Conservation (phyloP, 2,797 vertebrate genomes). For the Rhynchonycteris naso region DNA sequence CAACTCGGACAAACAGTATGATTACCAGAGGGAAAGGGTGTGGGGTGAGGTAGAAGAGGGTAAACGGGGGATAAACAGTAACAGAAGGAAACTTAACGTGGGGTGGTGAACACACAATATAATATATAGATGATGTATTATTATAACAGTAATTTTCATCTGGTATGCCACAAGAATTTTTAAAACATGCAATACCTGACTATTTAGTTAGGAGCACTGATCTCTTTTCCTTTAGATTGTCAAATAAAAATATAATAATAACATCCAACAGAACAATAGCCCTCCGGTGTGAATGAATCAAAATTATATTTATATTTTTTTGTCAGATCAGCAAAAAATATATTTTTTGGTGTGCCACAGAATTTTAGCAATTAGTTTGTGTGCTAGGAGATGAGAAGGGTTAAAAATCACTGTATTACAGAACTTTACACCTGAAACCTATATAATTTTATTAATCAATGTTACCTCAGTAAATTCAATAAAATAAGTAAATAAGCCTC, state of each 20-base stretch:
- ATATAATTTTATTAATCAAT: not conserved
- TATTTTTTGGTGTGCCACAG: not conserved
- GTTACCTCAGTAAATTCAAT: not conserved
- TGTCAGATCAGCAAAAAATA: not conserved
- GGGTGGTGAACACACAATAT: not conserved
- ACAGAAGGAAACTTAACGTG: not conserved
- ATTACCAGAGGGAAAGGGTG: not conserved
- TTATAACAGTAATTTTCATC: not conserved
- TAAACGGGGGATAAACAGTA: not conserved
- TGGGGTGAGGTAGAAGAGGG: not conserved
- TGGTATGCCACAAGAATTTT: not conserved
- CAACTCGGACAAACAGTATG: not conserved
- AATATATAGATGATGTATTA: not conserved
- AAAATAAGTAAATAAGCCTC: not conserved
- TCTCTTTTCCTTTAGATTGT: not conserved
- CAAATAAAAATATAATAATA: not conserved
- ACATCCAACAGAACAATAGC: not conserved
- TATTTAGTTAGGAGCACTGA: not conserved
- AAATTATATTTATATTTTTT: not conserved
- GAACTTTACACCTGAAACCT: not conserved
- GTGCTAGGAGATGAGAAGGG: not conserved
- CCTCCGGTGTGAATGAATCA: not conserved
- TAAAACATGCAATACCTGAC: not conserved
- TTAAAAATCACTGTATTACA: not conserved
- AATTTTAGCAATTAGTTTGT: not conserved